Evolutionary conservation across 2,797 vertebrate genomes (phyloP), one percentile per base, ranked within the genome.

Genomic region (Poeciliopsis paucimaculata): DNA sequence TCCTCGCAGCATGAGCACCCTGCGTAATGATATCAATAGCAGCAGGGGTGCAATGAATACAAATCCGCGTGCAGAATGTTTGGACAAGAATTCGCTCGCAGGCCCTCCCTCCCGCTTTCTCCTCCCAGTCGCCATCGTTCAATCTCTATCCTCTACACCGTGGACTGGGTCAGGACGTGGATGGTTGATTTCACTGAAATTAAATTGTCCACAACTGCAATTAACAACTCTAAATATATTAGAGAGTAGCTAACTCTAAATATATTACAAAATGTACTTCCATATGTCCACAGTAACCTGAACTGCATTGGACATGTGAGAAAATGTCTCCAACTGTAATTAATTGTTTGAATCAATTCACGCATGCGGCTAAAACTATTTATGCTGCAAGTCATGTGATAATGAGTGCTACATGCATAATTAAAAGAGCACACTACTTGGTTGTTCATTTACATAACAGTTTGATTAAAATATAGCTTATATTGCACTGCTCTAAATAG

Each of bases 21-120:
- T 49, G 95, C 96, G 94, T 97, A 97, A 97, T 96, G 96, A 96
- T 94, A 97, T 96, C 96, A 96, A 96, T 94, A 96, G 93, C 94
- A 79, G 96, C 94, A 84, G 96, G 97, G 95, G 96, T 94, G 94
- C 95, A 96, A 96, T 96, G 96, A 96, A 96, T 96, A 97, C 96
- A 97, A 95, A 96, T 96, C 95, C 94, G 90, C 72, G 90, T 95
- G 94, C 96, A 94, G 92, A 97, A 96, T 96, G 94, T 96, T 97
- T 96, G 95, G 96, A 96, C 94, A 95, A 96, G 96, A 96, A 96
- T 95, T 94, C 89, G 86, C 92, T 93, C 87, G 77, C 78, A 83
- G 80, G 23, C 11, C 26, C 39, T 45, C 83, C 86, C 87, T 87
- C 87, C 88, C 85, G 83, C 85, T 88, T 79, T 83, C 80, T 34